These are phyloP conservation scores for Zosterops lateralis DNA, from an alignment of 2,113 vertebrate genomes.

Conservation along the genomic window DNA sequence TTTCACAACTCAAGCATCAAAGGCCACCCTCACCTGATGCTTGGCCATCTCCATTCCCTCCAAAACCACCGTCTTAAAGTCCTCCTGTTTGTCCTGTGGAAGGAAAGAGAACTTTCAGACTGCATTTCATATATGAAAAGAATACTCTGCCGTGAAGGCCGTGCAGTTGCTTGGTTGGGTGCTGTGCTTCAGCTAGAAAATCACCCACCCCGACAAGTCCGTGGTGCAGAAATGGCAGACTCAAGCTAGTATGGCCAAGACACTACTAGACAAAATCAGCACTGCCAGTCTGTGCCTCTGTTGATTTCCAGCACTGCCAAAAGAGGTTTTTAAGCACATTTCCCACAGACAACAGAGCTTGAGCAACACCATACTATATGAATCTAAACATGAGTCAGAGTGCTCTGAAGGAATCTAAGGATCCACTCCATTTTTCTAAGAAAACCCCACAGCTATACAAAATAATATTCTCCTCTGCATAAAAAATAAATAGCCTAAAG, in stretches of 20 bases:
- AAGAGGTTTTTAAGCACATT: neutral
- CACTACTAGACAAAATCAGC: neutral
- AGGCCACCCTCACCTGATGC: conserved; percentile 78
- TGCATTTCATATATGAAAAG: conserved; percentile 52
- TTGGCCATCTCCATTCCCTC: conserved; percentile 79
- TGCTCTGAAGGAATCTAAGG: neutral
- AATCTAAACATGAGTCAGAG: neutral
- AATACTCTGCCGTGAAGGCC: conserved; percentile 66
- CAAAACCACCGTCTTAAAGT: conserved; percentile 78
- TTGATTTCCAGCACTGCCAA: neutral
- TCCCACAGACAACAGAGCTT: neutral
- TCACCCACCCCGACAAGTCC: neutral
- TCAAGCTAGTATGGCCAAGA: neutral
- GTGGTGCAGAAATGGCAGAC: neutral
- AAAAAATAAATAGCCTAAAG: neutral
- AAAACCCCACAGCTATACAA: neutral
- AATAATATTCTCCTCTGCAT: neutral
- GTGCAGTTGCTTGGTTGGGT: conserved; percentile 31
- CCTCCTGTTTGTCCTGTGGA: conserved; percentile 79
- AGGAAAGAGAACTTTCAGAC: conserved; percentile 79
- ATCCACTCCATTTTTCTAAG: neutral
- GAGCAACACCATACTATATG: neutral
- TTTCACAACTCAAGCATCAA: conserved; percentile 72
- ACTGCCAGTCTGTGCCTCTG: neutral
- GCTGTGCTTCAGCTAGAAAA: neutral